Percentiles rank a stretch among this genome's conserved stretches.
These are phyloP conservation scores for Tortrix viridana DNA, from an alignment of 2,888 invertebrate species.

Conservation along the genomic window DNA sequence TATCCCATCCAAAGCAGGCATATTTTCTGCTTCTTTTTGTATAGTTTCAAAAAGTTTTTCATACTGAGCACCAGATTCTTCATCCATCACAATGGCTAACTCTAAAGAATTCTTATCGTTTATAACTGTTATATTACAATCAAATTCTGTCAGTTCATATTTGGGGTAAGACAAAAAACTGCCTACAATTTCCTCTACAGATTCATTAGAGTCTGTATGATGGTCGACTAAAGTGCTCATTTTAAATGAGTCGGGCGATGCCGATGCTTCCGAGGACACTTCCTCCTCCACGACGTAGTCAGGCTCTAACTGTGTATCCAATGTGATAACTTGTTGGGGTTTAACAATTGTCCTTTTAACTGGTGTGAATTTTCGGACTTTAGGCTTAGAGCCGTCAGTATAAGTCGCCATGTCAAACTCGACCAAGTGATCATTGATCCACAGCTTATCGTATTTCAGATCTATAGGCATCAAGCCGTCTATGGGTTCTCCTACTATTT, in stretches of 20 bases:
- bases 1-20: slow-evolving; percentile 50
- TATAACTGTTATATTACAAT: slow-evolving; percentile 22
- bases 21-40: slow-evolving; percentile 6
- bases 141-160: slow-evolving; percentile 13
- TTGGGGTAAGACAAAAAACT: slow-evolving; percentile 3
- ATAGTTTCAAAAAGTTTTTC: slow-evolving; percentile 16
- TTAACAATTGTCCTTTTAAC: slow-evolving; percentile 4
- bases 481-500: slow-evolving; percentile 51
- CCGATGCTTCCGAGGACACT: slow-evolving; percentile 47
- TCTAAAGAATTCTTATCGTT: slow-evolving; percentile 19
- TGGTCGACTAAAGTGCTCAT: slow-evolving; percentile 14
- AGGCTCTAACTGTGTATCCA: slow-evolving; percentile 14
- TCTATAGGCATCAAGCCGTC: slow-evolving; percentile 38
- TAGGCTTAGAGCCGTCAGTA: slow-evolving; percentile 41
- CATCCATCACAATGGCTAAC: slow-evolving; percentile 11
- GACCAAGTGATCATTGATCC: slow-evolving; percentile 51
- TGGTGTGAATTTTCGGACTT: slow-evolving; percentile 20
- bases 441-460: slow-evolving; percentile 37
- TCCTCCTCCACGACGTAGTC: slow-evolving; percentile 42
- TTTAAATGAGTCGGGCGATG: slow-evolving; percentile 48
- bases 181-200: not conserved
- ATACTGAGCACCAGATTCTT: slow-evolving; percentile 7
- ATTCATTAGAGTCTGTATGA: not conserved
- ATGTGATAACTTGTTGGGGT: slow-evolving; percentile 5
- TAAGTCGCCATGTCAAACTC: slow-evolving; percentile 42